Conservation (phyloP, 2,113 vertebrate species). For the Carassius gibelio region DNA sequence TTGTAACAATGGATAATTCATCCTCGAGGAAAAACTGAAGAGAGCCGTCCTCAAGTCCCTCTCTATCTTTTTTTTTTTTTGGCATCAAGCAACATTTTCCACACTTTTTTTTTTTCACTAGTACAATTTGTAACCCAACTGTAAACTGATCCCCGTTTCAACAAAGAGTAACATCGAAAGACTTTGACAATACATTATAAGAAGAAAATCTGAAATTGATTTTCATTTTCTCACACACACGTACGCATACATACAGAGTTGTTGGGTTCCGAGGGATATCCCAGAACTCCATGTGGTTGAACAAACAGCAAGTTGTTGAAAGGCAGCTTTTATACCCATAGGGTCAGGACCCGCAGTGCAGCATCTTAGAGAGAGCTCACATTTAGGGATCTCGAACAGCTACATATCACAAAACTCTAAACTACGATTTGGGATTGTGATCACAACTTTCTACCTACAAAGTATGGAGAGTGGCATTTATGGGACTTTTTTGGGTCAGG, state of each 20-base stretch:
- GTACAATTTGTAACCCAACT: slow-evolving; percentile 53
- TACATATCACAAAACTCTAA: slow-evolving; percentile 24
- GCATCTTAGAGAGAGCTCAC: slow-evolving; percentile 48
- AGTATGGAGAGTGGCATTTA: slow-evolving; percentile 44
- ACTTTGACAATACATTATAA: neutral
- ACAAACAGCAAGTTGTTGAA: slow-evolving; percentile 50
- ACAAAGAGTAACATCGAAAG: slow-evolving; percentile 58
- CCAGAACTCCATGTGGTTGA: slow-evolving; percentile 41
- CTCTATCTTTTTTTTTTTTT: slow-evolving; percentile 61
- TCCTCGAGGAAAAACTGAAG: neutral
- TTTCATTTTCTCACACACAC: slow-evolving; percentile 17
- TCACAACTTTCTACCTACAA: slow-evolving; percentile 42
- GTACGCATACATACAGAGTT: slow-evolving; percentile 32
- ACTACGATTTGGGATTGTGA: slow-evolving; percentile 25
- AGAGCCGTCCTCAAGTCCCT: neutral
- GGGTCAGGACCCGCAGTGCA: slow-evolving; percentile 47
- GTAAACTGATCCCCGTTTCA: slow-evolving; percentile 64
- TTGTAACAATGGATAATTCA: neutral
- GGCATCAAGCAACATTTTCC: slow-evolving; percentile 67
- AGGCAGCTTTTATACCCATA: slow-evolving; percentile 55
- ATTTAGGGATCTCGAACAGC: slow-evolving; percentile 44
- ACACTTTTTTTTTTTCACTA: slow-evolving; percentile 53
- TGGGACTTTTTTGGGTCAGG: slow-evolving; percentile 40
- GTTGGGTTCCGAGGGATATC: slow-evolving; percentile 14
- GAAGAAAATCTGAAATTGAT: neutral